Evolutionary conservation across 2,797 vertebrate species (phyloP).

Genomic region (Amazona finschi): DNA sequence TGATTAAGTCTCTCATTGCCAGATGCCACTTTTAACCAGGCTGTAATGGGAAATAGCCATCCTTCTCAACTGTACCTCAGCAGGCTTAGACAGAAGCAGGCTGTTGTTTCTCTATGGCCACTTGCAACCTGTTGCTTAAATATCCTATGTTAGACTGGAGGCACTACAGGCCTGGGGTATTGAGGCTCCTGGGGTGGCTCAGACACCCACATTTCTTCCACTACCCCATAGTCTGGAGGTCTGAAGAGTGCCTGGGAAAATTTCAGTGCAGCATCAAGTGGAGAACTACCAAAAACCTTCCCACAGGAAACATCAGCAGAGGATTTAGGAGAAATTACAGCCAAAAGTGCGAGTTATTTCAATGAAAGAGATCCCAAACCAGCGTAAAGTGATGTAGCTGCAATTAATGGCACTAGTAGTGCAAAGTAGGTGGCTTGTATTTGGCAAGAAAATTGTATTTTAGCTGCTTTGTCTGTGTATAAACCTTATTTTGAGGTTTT

Average conservation of each 20-base stretch:
- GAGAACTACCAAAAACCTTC: not conserved
- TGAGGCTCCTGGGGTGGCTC: not conserved
- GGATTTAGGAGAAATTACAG: not conserved
- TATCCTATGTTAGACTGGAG: accelerated
- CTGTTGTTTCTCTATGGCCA: not conserved
- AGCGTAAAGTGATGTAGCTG: not conserved
- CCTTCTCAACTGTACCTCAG: not conserved
- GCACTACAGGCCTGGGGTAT: not conserved
- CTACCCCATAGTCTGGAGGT: not conserved
- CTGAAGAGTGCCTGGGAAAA: not conserved
- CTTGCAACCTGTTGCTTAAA: not conserved
- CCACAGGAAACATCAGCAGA: not conserved
- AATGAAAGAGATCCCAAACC: not conserved
- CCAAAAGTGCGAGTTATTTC: not conserved
- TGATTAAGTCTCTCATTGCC: not conserved
- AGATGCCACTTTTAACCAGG: not conserved
- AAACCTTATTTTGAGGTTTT: not conserved
- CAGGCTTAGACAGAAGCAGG: not conserved
- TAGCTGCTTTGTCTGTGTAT: not conserved
- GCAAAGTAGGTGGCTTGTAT: not conserved
- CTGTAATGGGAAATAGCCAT: slow-evolving; percentile 8
- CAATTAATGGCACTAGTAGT: not conserved
- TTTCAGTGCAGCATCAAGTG: not conserved
- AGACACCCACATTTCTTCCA: not conserved
- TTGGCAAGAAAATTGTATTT: not conserved